Evolutionary conservation across 2,113 vertebrate species (phyloP).

Genomic region (Ictalurus punctatus): DNA sequence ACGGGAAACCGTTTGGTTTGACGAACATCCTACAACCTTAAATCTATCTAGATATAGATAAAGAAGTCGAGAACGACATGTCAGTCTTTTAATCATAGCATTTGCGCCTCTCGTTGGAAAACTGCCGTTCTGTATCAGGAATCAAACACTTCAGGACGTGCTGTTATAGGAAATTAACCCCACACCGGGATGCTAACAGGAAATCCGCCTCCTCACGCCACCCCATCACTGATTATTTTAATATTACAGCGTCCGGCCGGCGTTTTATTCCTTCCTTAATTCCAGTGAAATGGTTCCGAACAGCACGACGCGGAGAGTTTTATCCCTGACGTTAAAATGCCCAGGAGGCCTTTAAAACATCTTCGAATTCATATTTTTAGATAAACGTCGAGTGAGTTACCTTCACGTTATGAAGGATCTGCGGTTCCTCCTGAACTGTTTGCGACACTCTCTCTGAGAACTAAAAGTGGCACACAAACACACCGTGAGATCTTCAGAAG

Average conservation of each 20-base stretch:
- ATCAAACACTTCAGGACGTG: background rate
- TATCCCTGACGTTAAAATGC: background rate
- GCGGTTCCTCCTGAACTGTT: background rate
- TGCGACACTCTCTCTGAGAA: background rate
- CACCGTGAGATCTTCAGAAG: slow-evolving; percentile 2
- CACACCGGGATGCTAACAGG: background rate
- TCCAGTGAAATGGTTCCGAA: background rate
- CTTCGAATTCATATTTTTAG: background rate
- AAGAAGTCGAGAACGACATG: background rate
- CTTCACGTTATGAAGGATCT: background rate
- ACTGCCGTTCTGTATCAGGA: background rate
- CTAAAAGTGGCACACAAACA: background rate
- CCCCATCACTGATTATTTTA: background rate
- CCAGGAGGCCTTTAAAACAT: background rate
- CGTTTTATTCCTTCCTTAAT: background rate
- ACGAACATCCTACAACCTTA: background rate
- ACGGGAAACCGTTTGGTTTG: background rate
- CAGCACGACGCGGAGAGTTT: background rate
- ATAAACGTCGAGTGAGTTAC: background rate
- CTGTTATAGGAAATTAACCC: background rate
- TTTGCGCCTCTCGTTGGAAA: background rate
- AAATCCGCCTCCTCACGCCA: background rate
- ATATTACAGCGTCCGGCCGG: background rate
- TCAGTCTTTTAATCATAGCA: background rate
- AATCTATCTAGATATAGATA: background rate